Evolutionary conservation across 2,888 invertebrate species (phyloP).

Genomic region (Epistrophe eligans): DNA sequence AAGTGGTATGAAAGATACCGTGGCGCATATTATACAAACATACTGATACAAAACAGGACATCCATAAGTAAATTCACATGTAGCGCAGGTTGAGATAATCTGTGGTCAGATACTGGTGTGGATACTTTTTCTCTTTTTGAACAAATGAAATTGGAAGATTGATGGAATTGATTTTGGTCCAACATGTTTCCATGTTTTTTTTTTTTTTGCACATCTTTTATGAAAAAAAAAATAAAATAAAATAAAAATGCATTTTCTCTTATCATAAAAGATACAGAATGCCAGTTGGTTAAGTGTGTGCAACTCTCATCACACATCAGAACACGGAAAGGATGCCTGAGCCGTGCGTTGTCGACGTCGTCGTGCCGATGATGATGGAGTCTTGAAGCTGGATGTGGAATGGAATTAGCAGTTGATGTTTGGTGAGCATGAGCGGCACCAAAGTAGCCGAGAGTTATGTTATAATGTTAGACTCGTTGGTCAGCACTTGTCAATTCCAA

Average conservation of each 20-base stretch:
- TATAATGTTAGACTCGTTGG: slow-evolving; percentile 38
- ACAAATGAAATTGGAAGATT: slow-evolving; percentile 67
- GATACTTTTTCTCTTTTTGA: slow-evolving; percentile 42
- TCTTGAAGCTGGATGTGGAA: slow-evolving; percentile 26
- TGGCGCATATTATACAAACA: neutral
- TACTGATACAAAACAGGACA: slow-evolving; percentile 60
- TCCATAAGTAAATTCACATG: slow-evolving; percentile 77
- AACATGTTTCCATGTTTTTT: slow-evolving; percentile 36
- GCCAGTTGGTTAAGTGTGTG: slow-evolving; percentile 34
- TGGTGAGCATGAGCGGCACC: slow-evolving; percentile 28
- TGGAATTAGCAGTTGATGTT: slow-evolving; percentile 28
- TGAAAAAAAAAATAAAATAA: neutral
- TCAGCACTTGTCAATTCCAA: slow-evolving; percentile 70
- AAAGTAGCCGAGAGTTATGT: slow-evolving; percentile 44
- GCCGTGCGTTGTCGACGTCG: no score
- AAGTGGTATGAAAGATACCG: slow-evolving; percentile 66
- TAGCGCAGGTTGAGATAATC: slow-evolving; percentile 71
- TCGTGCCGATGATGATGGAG: neutral
- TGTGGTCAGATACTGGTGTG: slow-evolving; percentile 58
- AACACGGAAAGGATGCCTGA: slow-evolving; percentile 6
- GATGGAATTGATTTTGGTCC: slow-evolving; percentile 71
- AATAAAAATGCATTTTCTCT: slow-evolving; percentile 49
- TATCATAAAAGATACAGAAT: slow-evolving; percentile 54
- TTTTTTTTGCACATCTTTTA: slow-evolving; percentile 15
- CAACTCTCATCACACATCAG: slow-evolving; percentile 44